phyloP scores from a whole-genome alignment of 2,888 invertebrate species.

The Endomychus coccineus region DNA sequence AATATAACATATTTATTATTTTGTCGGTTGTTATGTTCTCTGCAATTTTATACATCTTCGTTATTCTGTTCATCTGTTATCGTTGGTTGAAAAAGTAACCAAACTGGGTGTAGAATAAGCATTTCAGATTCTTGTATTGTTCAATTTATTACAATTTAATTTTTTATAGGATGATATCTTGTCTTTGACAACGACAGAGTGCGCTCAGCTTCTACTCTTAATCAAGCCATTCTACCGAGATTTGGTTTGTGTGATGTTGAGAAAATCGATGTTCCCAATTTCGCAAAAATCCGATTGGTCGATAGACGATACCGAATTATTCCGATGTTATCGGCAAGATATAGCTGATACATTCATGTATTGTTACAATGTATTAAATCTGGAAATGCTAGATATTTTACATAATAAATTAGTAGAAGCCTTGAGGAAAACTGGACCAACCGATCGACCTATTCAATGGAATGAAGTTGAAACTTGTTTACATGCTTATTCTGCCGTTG shows the following conservation, averaged over 20 bases:
- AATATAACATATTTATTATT: too few species aligned
- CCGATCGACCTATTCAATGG: constrained; percentile 45
- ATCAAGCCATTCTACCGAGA: constrained; percentile 74
- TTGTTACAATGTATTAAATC: constrained; percentile 74
- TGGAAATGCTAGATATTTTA: constrained; percentile 64
- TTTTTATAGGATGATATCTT: constrained; percentile 55
- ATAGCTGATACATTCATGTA: constrained; percentile 55
- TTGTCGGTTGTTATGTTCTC: too few species aligned
- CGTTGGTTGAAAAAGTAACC: too few species aligned
- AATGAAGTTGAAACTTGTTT: constrained; percentile 58
- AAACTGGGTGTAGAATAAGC: too few species aligned
- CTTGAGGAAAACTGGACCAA: constrained; percentile 44
- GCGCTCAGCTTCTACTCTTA: constrained; percentile 47
- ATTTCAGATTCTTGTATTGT: too few species aligned
- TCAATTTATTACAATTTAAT: too few species aligned
- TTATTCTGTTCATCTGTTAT: too few species aligned
- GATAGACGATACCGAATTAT: constrained; percentile 75
- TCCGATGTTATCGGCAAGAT: constrained; percentile 57
- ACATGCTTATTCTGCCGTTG: constrained; percentile 57
- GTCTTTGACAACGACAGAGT: constrained; percentile 43
- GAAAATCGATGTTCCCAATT: constrained; percentile 69
- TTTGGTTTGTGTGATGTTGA: constrained; percentile 65
- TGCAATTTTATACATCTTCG: too few species aligned
- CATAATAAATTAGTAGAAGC: constrained; percentile 55
- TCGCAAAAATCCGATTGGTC: constrained; percentile 51